Evolutionary conservation across 2,888 invertebrate genomes (phyloP).

Genomic region (Escarpia spicata): DNA sequence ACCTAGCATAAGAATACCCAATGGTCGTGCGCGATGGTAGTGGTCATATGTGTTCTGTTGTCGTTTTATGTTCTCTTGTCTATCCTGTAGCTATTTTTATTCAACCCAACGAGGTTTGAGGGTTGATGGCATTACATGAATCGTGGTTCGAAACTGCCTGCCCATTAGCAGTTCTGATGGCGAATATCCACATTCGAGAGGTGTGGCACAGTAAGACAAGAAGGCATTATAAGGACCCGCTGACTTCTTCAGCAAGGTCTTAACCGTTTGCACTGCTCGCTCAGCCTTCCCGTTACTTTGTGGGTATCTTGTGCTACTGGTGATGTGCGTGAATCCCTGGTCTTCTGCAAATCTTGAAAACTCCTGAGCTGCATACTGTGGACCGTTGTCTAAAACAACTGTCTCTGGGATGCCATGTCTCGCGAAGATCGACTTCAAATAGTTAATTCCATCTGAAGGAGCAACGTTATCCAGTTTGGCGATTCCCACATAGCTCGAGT

Average conservation of each 20-base stretch:
- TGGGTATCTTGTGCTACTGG: too few species aligned
- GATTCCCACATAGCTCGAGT: conserved; percentile 28
- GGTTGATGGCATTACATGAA: neutral
- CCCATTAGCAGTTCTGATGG: neutral
- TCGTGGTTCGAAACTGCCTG: neutral
- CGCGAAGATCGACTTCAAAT: neutral
- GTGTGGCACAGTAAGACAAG: neutral
- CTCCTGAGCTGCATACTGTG: too few species aligned
- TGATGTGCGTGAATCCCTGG: too few species aligned
- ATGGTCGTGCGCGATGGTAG: neutral
- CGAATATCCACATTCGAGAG: neutral
- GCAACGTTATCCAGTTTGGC: neutral
- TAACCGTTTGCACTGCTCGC: too few species aligned
- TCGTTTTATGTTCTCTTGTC: neutral
- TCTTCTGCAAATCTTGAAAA: too few species aligned
- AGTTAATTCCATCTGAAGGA: neutral
- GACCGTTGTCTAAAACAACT: neutral
- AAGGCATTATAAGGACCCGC: neutral
- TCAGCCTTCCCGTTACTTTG: too few species aligned
- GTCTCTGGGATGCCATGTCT: neutral
- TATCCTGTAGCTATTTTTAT: neutral
- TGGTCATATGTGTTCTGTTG: neutral
- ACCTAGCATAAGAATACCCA: neutral
- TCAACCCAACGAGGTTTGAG: neutral
- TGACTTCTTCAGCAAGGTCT: neutral